These are phyloP conservation scores for Hipposideros larvatus DNA, from an alignment of 2,797 vertebrate species.

Conservation along the genomic window DNA sequence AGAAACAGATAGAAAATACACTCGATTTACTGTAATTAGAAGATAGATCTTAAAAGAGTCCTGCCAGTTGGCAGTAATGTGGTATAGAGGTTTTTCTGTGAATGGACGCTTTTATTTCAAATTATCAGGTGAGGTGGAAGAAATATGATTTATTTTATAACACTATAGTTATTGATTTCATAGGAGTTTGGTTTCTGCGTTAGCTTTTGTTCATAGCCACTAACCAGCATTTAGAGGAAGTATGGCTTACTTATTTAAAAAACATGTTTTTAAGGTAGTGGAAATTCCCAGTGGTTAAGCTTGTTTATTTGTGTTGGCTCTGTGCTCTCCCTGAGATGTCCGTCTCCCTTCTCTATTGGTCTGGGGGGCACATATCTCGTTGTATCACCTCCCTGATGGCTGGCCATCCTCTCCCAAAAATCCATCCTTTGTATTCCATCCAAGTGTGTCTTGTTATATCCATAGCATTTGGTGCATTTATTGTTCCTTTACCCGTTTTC, in stretches of 20 bases:
- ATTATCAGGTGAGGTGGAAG: neutral
- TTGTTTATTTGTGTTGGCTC: neutral
- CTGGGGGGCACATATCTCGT: neutral
- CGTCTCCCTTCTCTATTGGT: neutral
- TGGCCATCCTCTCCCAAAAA: neutral
- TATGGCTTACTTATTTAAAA: neutral
- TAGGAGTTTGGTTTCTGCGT: conserved; percentile 44
- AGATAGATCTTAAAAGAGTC: conserved; percentile 56
- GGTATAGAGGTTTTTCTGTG: conserved; percentile 11
- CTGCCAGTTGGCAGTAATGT: neutral
- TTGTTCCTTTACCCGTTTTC: neutral
- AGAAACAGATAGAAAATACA: conserved; percentile 36
- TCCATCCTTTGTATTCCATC: neutral
- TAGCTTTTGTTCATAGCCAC: neutral
- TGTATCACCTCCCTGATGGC: neutral
- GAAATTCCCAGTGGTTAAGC: neutral
- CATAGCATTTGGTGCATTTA: neutral
- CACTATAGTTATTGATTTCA: conserved; percentile 17
- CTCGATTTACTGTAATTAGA: neutral
- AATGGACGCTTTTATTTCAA: neutral
- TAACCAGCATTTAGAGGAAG: neutral
- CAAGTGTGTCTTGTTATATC: neutral
- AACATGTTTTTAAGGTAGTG: conserved; percentile 1
- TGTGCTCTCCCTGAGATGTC: neutral
- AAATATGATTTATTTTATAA: neutral